phyloP scores from a whole-genome alignment of 2,797 vertebrate species.

The Tapera naevia region DNA sequence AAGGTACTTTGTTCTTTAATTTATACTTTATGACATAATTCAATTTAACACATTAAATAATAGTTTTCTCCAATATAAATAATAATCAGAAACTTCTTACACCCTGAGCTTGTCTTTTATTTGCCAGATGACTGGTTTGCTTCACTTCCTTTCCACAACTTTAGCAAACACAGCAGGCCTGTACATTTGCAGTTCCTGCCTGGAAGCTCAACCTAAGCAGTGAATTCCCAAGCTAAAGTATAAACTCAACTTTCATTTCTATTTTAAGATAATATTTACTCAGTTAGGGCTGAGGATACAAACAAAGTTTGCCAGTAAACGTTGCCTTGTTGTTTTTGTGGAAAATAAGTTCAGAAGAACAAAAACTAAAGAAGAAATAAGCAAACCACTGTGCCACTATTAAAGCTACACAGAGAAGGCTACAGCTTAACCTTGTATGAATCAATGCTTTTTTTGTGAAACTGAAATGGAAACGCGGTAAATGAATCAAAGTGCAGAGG shows the following conservation, averaged over 20 bases:
- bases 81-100: neutral
- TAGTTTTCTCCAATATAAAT: neutral
- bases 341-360: neutral
- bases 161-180: neutral
- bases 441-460: neutral
- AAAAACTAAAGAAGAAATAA: neutral
- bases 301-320: neutral
- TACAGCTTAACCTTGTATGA: neutral
- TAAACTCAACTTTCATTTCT: neutral
- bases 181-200: neutral
- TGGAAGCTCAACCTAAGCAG: neutral
- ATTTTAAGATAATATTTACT: neutral
- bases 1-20: neutral
- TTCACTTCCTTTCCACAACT: neutral
- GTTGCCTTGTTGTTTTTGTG: neutral
- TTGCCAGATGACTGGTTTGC: neutral
- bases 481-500: neutral
- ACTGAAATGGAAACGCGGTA: neutral
- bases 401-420: neutral
- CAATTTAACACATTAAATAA: neutral
- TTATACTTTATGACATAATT: neutral
- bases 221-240: neutral
- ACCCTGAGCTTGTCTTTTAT: neutral
- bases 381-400: neutral
- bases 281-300: neutral